Percentiles rank a stretch among this genome's conserved stretches.
Evolutionary conservation across 2,888 invertebrate genomes (phyloP).

Genomic region (Ariolimax columbianus): DNA sequence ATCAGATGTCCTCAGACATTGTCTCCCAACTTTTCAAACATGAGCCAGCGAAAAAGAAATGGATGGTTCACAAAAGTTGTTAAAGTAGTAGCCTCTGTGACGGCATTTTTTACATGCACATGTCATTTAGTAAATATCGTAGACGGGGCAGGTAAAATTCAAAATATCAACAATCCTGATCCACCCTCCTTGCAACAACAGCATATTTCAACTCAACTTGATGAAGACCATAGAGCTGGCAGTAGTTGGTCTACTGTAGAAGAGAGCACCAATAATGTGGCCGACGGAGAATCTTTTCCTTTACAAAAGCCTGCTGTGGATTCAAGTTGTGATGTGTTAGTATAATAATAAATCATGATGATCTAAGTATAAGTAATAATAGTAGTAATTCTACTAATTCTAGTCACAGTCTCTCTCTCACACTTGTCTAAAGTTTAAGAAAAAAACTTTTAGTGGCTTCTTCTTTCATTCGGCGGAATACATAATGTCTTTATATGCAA

Average conservation of each 20-base stretch:
- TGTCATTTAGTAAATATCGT: background rate
- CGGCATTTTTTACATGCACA: constrained; percentile 26
- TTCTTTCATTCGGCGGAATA: too few species aligned
- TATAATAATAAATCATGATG: too few species aligned
- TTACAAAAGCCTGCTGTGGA: constrained; percentile 16
- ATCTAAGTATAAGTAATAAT: too few species aligned
- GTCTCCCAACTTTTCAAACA: background rate
- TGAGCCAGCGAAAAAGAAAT: constrained; percentile 19
- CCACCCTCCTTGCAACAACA: background rate
- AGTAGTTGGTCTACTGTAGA: background rate
- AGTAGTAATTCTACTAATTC: too few species aligned
- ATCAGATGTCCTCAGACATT: background rate
- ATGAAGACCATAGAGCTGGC: background rate
- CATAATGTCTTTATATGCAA: too few species aligned
- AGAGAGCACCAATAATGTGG: background rate
- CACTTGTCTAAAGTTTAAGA: too few species aligned
- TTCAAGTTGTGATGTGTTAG: constrained; percentile 40
- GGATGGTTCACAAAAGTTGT: constrained; percentile 16
- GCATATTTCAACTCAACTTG: background rate
- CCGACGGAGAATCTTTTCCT: constrained; percentile 22
- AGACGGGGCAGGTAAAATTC: background rate
- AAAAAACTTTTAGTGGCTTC: too few species aligned
- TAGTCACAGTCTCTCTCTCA: too few species aligned
- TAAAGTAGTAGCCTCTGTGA: constrained; percentile 29
- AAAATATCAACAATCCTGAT: background rate